phyloP scores from a whole-genome alignment of 37 sponge, comb jelly and placozoan species.

The Tethya wilhelma region DNA sequence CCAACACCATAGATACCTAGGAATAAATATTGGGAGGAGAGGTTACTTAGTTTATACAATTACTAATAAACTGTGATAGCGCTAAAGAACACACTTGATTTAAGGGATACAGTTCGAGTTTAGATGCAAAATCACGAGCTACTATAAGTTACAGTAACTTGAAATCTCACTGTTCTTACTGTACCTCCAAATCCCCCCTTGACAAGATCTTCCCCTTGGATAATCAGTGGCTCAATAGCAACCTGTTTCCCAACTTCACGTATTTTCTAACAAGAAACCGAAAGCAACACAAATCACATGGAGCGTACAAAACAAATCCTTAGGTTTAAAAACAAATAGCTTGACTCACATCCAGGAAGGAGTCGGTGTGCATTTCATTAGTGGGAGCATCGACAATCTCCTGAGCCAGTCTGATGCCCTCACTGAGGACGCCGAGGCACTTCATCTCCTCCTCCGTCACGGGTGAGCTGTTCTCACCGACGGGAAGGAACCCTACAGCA shows the following conservation, averaged over 20 bases:
- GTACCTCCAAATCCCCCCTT: constrained; percentile 93
- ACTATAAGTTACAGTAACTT: too few relatives aligned
- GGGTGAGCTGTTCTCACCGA: constrained; percentile 31
- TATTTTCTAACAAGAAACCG: constrained; percentile 37
- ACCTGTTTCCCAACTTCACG: constrained; percentile 52
- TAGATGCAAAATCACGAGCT: too few relatives aligned
- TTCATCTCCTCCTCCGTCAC: constrained; percentile 46
- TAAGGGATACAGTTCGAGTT: too few relatives aligned
- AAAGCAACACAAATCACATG: not conserved
- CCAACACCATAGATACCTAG: constrained; percentile 99
- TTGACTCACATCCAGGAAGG: constrained; percentile 75
- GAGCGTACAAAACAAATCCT: not conserved
- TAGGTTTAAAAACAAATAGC: not conserved
- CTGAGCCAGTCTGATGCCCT: constrained; percentile 79
- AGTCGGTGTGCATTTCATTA: constrained; percentile 91
- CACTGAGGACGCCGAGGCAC: constrained; percentile 38
- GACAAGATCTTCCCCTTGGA: constrained; percentile 85
- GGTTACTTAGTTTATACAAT: too few relatives aligned
- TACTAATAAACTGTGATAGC: too few relatives aligned
- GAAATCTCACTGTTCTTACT: not conserved
- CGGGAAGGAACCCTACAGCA: constrained; percentile 57
- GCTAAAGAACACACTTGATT: too few relatives aligned
- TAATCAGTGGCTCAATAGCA: constrained; percentile 56
- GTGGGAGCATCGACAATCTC: constrained; percentile 90
- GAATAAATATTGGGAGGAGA: too few relatives aligned